Evolutionary conservation across 1,140 invertebrate genomes (phyloP), one percentile per base, ranked within the genome.

Genomic region (Polypedilum pembai): DNA sequence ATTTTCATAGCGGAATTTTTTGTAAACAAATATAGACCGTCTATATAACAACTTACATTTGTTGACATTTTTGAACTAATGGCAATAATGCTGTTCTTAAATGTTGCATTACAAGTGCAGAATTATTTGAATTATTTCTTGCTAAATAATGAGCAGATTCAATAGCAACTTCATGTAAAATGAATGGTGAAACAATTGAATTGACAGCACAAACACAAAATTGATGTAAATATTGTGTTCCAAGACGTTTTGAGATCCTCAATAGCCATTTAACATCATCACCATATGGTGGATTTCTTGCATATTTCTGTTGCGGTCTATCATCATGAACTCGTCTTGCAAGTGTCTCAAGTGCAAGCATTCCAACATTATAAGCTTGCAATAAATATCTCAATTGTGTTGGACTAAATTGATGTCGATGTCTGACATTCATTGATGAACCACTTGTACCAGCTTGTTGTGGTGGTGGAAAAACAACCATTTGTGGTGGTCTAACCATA

Each of bases 191-290:
- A 41, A 96, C 92, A 73, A 99, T 93, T n/a, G 94, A 95, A 83
- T 95, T 96, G 3, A 96, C 94, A 0, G 94, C 93, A 83, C 93
- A 96, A 66, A 96, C 89, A 84, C 95, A 98, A 81, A 98, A 95
- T 83, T 98, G 95, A 83, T 98, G 95, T 40, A 98, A 85, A 84
- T 96, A 97, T 79, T 94, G 93, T 8, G 94, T 92, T 41, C 95
- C 95, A 75, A 98, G 85, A 80, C 95, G 94, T 79, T 96, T 95
- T 12, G 95, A 94, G 12, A 98, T 90, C 72, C 90, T 86, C 72
- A 98, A 84, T 69, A 98, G 84, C 95, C 96, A 98, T 83, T 98
- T 98, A n/a, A 98, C 94, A 82, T 98, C 95, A 80, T 98, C 96
- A 2, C 94, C 95, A 80, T 98, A 98, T 0, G 94, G 94, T 10